Conservation (phyloP, 2,113 vertebrate genomes). For the Misgurnus mizolepis region DNA sequence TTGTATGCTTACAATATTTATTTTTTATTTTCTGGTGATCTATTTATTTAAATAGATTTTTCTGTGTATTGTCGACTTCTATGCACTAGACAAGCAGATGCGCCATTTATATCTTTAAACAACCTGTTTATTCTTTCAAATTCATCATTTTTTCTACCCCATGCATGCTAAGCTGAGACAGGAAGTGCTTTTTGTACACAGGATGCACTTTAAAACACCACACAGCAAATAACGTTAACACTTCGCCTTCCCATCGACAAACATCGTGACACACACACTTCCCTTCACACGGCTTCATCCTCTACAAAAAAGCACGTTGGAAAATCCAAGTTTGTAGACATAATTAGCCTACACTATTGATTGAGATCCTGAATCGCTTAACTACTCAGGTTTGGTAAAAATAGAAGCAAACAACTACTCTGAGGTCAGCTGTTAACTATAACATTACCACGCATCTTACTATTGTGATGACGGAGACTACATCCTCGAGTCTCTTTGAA, state of each 20-base stretch:
- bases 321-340: not conserved
- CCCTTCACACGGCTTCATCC: constrained; percentile 61
- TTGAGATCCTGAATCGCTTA: constrained; percentile 9
- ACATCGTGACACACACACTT: constrained; percentile 60
- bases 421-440: constrained; percentile 13
- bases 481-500: constrained; percentile 19
- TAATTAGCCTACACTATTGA: not conserved
- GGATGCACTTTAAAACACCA: constrained; percentile 62
- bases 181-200: constrained; percentile 72
- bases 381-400: not conserved
- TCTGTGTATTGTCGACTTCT: too few species aligned
- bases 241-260: constrained; percentile 66
- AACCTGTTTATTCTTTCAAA: constrained; percentile 14
- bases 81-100: too few species aligned
- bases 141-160: not conserved
- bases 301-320: constrained; percentile 32
- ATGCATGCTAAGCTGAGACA: constrained; percentile 50
- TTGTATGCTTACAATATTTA: too few species aligned
- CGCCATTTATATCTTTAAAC: too few species aligned
- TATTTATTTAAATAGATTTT: too few species aligned
- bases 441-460: not conserved
- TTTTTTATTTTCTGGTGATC: too few species aligned
- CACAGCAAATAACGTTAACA: constrained; percentile 73
- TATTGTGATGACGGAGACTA: constrained; percentile 20
- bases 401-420: not conserved